Evolutionary conservation across 2,113 vertebrate species (phyloP).

Genomic region (Limnothrissa miodon): DNA sequence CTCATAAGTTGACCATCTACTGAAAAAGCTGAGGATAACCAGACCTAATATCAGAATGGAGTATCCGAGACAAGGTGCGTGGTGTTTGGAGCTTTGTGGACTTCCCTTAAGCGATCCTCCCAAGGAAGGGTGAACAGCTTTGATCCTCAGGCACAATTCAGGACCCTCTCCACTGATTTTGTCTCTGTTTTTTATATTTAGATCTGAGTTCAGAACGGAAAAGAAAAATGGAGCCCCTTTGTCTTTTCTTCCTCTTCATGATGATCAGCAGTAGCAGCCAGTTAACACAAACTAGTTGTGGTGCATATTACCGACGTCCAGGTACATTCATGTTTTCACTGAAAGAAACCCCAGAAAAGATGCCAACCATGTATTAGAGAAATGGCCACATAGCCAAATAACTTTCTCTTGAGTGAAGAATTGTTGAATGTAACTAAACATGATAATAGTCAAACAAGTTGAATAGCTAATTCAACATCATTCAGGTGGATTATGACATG

Average conservation of each 20-base stretch:
- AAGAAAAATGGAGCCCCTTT: constrained; percentile 46
- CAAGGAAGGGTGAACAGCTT: neutral
- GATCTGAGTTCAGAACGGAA: constrained; percentile 29
- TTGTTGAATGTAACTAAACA: neutral
- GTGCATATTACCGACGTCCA: constrained; percentile 43
- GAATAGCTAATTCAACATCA: neutral
- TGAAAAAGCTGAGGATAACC: constrained; percentile 18
- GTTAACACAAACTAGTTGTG: constrained; percentile 41
- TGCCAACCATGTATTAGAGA: neutral
- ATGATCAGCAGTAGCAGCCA: constrained; percentile 44
- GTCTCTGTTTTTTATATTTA: constrained; percentile 31
- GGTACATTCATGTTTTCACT: constrained; percentile 38
- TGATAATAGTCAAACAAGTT: neutral
- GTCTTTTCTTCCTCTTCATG: constrained; percentile 38
- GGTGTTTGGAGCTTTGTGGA: neutral
- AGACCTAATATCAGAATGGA: constrained; percentile 13
- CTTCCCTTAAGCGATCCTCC: neutral
- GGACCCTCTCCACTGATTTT: neutral
- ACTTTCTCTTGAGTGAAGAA: neutral
- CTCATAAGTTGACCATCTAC: constrained; percentile 9
- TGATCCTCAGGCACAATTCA: neutral
- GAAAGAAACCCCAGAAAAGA: neutral
- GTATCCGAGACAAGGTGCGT: constrained; percentile 40
- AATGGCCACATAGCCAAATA: neutral
- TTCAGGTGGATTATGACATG: neutral